Evolutionary conservation across 2,113 vertebrate genomes (phyloP), one percentile per base, ranked within the genome.

Genomic region (Proterorhinus semilunaris): DNA sequence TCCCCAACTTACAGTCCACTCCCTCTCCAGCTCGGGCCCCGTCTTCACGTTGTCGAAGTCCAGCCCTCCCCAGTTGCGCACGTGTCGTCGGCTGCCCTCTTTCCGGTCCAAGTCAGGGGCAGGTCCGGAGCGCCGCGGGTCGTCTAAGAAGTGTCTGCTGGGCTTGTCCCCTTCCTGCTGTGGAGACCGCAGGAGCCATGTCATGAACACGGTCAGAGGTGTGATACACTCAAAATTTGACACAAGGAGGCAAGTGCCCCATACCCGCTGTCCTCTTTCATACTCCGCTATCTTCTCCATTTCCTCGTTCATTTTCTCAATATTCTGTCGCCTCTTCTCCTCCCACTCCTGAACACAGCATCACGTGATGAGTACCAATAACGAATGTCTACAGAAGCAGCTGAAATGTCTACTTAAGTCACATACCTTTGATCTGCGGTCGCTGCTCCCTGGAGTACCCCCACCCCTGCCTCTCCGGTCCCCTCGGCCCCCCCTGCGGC

Each of bases 251-350:
- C 3, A 36, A 36, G 27, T 36, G 27, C 27, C 8, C 66, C 71
- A 62, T 80, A 97, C 96, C 90, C 92, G 83, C 83, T 95, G 95
- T 84, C 94, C 93, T 69, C 95, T 85, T 77, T 97, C 96, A 0
- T 96, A 97, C 74, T 96, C 95, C 0, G 95, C 95, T 0, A 96
- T 96, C 82, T 91, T 94, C 88, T 96, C 95, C 96, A 96, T 96
- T 83, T 97, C 96, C 76, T 97, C 94, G 0, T 96, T 96, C 95
- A 97, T 97, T 85, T 94, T 94, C 88, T 97, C 95, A 0, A 97
- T 98, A 80, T 98, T 98, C 84, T 94, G 94, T 6, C 94, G 87
- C 50, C 96, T 90, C 64, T 94, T 96, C 82, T 98, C 95, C 80
- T 96, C 95, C 96, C 96, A 96, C 49, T 98, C 95, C 96, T 97